These are phyloP conservation scores for Thamnophis elegans DNA, from an alignment of 2,797 vertebrate genomes.

Conservation along the genomic window DNA sequence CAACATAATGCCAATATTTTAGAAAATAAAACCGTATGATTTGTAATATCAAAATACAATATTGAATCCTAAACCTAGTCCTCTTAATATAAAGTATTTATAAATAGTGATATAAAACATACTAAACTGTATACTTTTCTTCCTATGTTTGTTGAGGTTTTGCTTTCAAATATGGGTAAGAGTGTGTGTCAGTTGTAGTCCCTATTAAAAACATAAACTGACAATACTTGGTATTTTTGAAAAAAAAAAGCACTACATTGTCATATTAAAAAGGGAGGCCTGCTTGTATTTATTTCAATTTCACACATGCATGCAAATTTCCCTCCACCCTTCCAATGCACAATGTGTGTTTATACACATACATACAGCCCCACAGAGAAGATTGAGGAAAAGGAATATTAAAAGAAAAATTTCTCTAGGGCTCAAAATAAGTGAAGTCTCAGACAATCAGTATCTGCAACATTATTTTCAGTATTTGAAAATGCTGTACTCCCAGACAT, in stretches of 20 bases:
- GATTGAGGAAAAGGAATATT: background rate
- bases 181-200: background rate
- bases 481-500: background rate
- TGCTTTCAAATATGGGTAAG: background rate
- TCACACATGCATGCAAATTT: background rate
- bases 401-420: background rate
- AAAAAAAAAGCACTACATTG: no score
- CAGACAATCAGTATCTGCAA: background rate
- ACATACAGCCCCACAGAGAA: background rate
- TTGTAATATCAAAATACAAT: accelerated
- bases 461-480: background rate
- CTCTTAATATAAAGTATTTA: background rate
- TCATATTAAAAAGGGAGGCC: background rate
- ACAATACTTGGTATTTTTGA: background rate
- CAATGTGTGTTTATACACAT: background rate
- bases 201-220: background rate
- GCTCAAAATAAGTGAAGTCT: background rate
- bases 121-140: background rate
- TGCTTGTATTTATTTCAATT: background rate
- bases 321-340: background rate
- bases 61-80: background rate
- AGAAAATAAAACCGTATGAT: slow-evolving; percentile 8
- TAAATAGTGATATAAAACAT: background rate
- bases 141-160: background rate
- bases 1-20: slow-evolving; percentile 47